Percentiles rank a stretch among this genome's conserved stretches.
Evolutionary conservation across 2,113 vertebrate genomes (phyloP).

Genomic region (Ammodytes marinus): DNA sequence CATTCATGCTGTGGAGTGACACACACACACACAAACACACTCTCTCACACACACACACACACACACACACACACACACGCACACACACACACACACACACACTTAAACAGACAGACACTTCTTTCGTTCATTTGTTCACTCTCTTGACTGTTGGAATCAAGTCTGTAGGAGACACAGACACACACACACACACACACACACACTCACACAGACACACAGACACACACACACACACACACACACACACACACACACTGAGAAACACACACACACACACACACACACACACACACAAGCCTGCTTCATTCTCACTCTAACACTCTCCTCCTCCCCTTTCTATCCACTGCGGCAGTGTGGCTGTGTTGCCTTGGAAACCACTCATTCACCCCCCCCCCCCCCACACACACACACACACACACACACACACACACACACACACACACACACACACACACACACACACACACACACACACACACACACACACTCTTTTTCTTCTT

Average conservation of each 20-base stretch:
- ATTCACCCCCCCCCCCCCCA: slow-evolving; percentile 71
- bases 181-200: slow-evolving; percentile 8
- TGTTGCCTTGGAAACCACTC: slow-evolving; percentile 91
- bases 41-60: slow-evolving; percentile 10
- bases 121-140: slow-evolving; percentile 27
- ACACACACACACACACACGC: background rate
- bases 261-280: slow-evolving; percentile 22
- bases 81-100: background rate
- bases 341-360: slow-evolving; percentile 87
- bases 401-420: background rate
- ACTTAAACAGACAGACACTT: background rate
- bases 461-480: slow-evolving; percentile 38
- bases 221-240: slow-evolving; percentile 6
- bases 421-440: slow-evolving; percentile 58
- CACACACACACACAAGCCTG: slow-evolving; percentile 11
- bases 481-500: slow-evolving; percentile 48
- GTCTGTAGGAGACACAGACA: slow-evolving; percentile 15
- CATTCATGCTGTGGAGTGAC: slow-evolving; percentile 23
- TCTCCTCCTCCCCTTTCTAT: slow-evolving; percentile 72
- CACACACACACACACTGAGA: slow-evolving; percentile 21
- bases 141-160: slow-evolving; percentile 36
- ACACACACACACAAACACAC: slow-evolving; percentile 29
- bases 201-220: slow-evolving; percentile 29
- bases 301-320: slow-evolving; percentile 50
- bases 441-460: slow-evolving; percentile 51